phyloP scores from a whole-genome alignment of 2,797 vertebrate genomes.

The Neosalanx taihuensis region DNA sequence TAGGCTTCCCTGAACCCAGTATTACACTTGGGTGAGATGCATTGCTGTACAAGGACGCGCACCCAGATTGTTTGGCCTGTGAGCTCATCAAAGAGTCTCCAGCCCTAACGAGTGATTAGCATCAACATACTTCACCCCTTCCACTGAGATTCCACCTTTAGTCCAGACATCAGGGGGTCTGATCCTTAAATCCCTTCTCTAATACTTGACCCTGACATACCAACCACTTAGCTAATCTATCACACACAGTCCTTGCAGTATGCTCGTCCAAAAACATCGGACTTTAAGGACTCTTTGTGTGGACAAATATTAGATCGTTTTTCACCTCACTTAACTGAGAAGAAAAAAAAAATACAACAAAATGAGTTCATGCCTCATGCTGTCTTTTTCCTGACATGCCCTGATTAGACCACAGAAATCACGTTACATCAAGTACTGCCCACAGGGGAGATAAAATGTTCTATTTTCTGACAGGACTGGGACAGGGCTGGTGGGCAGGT shows the following conservation, averaged over 20 bases:
- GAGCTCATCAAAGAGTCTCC: background rate
- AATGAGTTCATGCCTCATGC: no score
- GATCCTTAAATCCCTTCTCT: slow-evolving; percentile 1
- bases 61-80: background rate
- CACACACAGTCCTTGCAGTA: background rate
- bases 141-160: background rate
- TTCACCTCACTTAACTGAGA: background rate
- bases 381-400: no score
- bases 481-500: background rate
- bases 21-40: background rate
- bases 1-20: no score
- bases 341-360: background rate
- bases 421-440: background rate
- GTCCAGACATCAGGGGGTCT: background rate
- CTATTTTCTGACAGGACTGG: background rate
- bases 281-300: background rate
- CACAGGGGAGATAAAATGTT: background rate
- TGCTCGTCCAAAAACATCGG: background rate
- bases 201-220: slow-evolving; percentile 7
- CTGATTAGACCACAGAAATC: background rate
- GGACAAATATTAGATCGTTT: no score
- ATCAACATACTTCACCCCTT: background rate
- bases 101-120: background rate
- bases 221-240: background rate
- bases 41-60: background rate